Base-by-base conservation (phyloP, 2,113 vertebrate genomes). In the Chaenogobius annularis region DNA sequence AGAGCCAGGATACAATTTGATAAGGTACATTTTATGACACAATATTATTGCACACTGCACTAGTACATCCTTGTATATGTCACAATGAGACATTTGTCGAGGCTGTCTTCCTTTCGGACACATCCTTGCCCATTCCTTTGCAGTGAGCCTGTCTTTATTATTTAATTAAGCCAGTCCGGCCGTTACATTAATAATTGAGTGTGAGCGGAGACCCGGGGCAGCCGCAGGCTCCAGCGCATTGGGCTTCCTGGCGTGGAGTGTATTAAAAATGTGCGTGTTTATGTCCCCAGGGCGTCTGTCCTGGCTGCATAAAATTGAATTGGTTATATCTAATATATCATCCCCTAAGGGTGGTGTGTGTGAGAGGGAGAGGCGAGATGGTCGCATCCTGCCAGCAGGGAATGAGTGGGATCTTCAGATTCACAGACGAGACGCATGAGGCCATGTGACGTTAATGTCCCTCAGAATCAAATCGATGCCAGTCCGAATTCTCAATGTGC, bases 241-340 rank as follows among this genome's bases (percentile, higher is more conserved):
- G 88, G 88, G 88, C 88, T 90, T 91, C 91, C 91, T 91, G 91
- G 91, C 89, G 92, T 89, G 88, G 90, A 94, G 92, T 93, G 91
- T 93, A 93, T 94, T 94, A 94, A 93, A 93, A 94, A 93, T 92
- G 92, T 93, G 92, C 92, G 92, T 93, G 91, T 94, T 92, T 92
- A 92, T 90, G 91, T 93, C 93, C 90, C 92, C 84, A 77, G 91
- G 92, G 92, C 86, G 86, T 93, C 91, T 92, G 91, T 92, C 90
- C 89, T 91, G 85, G 89, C 91, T 93, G 93, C 92, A 93, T 93
- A 93, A 93, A 93, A 93, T 92, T 93, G 91, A 93, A 93, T 93
- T 93, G 92, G 92, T 93, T 92, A 93, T 92, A 93, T 92, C 92
- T 93, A 93, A 93, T 93, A 92, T 91, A 93, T 93, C 93, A 92